Percentiles rank a stretch among this genome's conserved stretches.
Evolutionary conservation across 2,113 vertebrate genomes (phyloP).

Genomic region (Formicarius rufipectus): DNA sequence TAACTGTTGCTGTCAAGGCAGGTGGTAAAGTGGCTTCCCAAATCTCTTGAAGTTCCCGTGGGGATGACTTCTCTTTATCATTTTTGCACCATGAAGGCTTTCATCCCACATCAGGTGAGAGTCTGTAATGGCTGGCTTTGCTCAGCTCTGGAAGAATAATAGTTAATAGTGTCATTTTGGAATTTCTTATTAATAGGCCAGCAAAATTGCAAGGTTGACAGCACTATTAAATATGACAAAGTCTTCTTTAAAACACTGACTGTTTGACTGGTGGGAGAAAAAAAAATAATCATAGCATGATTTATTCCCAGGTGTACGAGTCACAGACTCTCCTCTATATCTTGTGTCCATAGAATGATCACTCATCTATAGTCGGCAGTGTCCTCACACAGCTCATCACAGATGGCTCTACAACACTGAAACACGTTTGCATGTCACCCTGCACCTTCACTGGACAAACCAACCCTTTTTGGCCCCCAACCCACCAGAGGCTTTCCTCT

Average conservation of each 20-base stretch:
- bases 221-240: constrained; percentile 72
- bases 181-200: constrained; percentile 57
- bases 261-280: constrained; percentile 31
- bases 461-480: fast-evolving
- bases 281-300: constrained; percentile 33
- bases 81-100: not conserved
- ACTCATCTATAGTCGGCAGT: constrained; percentile 26
- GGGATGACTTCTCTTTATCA: not conserved
- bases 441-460: not conserved
- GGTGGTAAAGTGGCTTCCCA: not conserved
- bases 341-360: constrained; percentile 36
- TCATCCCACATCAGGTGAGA: not conserved
- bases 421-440: not conserved
- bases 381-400: constrained; percentile 24
- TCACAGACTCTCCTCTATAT: constrained; percentile 40
- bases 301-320: constrained; percentile 41
- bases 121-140: not conserved
- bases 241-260: constrained; percentile 62
- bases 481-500: fast-evolving
- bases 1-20: not conserved
- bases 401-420: not conserved
- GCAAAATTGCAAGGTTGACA: constrained; percentile 58
- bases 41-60: not conserved
- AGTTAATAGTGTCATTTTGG: constrained; percentile 25
- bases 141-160: not conserved